Percentiles rank a stretch among this genome's conserved stretches.
phyloP scores from a whole-genome alignment of 2,797 vertebrate species.

The Micropoecilia bifurca region DNA sequence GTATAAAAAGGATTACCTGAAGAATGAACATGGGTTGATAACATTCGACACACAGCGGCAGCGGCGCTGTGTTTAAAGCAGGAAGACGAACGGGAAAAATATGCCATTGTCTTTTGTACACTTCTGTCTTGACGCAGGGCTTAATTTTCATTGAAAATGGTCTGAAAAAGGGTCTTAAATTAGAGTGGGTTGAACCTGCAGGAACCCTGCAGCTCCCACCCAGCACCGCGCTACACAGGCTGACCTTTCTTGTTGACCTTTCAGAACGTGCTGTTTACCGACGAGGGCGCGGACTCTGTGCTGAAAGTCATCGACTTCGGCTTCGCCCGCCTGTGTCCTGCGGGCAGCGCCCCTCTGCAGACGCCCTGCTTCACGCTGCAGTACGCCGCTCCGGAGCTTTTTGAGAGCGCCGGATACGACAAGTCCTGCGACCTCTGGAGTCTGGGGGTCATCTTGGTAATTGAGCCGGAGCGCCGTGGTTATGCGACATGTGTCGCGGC shows the following conservation, averaged over 20 bases:
- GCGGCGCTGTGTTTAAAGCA: too few species aligned
- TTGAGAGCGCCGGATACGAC: slow-evolving; percentile 90
- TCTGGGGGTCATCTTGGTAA: slow-evolving; percentile 92
- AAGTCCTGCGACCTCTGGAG: slow-evolving; percentile 96
- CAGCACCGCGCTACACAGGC: neutral
- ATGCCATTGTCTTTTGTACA: too few species aligned
- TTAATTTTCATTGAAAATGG: too few species aligned
- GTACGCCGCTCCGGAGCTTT: slow-evolving; percentile 91
- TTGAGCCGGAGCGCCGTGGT: slow-evolving; percentile 7
- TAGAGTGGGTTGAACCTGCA: too few species aligned
- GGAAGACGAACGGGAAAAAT: too few species aligned
- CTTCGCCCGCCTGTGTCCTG: slow-evolving; percentile 89
- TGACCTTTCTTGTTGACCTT: slow-evolving; percentile 15
- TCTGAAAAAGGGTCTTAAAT: too few species aligned
- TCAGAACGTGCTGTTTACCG: slow-evolving; percentile 91
- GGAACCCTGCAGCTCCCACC: neutral
- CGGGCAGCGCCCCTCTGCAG: slow-evolving; percentile 87
- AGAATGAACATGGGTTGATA: too few species aligned
- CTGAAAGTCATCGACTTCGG: slow-evolving; percentile 95
- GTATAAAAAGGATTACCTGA: too few species aligned
- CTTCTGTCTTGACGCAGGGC: too few species aligned
- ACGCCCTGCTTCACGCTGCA: slow-evolving; percentile 94
- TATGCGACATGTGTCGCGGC: neutral
- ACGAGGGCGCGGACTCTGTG: slow-evolving; percentile 84
- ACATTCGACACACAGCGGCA: too few species aligned